Base-by-base conservation (phyloP, 2,888 invertebrate genomes). In the Drosophila affinis region DNA sequence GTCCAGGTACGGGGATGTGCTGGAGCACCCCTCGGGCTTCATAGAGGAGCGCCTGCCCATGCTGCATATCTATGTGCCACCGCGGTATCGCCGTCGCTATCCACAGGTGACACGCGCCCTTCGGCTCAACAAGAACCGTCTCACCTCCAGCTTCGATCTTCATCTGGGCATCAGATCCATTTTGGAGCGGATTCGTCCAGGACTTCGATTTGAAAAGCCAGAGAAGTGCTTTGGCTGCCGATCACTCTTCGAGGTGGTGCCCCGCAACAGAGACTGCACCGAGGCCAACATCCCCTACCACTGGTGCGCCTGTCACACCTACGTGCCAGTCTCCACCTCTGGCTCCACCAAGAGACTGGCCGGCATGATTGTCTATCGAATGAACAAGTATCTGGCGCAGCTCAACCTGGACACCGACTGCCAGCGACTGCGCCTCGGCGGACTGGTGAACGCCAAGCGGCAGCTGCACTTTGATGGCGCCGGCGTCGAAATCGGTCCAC, bases 41-140 rank as follows among this genome's bases (percentile, higher is more conserved):
- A 94, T 95, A 76, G 96, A 96, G 83, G 95, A 96, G 79, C 93
- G 96, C 18, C 87, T 96, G 78, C 96, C 96, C 0, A 94, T 95
- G 82, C 92, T 96, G 52, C 95, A 94, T 80, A 91, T 96, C n/a
- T 94, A 94, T 91, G 72, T 95, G 44, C 96, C 96, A 0, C 90
- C 92, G 21, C 93, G 93, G 92, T 95, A 95, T 78, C 93, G 93
- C 63, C 91, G 90, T 1, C 91, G 91, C 52, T 91, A 94, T 75
- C 93, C 94, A 0, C 82, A 91, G 1, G 93, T 93, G 76, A 93
- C 93, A 10, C 90, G 92, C 9, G 93, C 94, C 48, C 85, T 96
- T 39, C 88, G 91, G 29, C 81, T 91, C 0, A 96, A 96, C 87
- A 93, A 93, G 52, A 93, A 94, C 72, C 93, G 94, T 55, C 90